These are phyloP conservation scores for Prunella himalayana DNA, from an alignment of 2,113 vertebrate genomes.

Conservation along the genomic window DNA sequence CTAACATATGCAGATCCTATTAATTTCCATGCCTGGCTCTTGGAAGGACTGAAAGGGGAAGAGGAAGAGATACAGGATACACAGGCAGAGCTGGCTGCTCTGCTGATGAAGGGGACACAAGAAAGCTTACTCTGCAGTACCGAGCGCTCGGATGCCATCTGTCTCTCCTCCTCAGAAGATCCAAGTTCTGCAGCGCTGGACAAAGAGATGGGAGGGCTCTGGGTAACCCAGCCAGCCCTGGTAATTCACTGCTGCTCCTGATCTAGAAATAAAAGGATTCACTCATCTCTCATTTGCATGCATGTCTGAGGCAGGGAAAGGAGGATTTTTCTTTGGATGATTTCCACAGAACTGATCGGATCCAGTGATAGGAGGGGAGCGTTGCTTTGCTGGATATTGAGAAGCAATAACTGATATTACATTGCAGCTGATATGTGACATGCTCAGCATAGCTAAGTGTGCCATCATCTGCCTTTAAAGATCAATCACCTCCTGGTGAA, in stretches of 20 bases:
- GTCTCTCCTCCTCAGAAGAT: background rate
- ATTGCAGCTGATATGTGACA: background rate
- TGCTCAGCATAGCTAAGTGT: accelerated
- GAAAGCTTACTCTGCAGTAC: background rate
- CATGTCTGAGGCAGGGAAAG: background rate
- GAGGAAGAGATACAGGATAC: background rate
- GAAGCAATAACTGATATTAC: background rate
- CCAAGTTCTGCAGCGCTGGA: background rate
- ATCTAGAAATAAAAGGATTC: background rate
- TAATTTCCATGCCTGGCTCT: background rate
- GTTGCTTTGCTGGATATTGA: background rate
- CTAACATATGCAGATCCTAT: background rate
- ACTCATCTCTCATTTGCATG: background rate
- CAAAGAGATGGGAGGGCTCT: conserved; percentile 21
- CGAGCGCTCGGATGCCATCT: background rate
- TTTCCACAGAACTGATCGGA: background rate
- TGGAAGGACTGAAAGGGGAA: background rate
- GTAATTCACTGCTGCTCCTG: background rate
- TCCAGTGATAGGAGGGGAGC: background rate
- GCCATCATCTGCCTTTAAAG: background rate
- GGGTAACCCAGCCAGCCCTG: background rate
- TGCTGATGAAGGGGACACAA: background rate
- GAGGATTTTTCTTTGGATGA: background rate
- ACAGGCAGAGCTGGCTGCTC: background rate
- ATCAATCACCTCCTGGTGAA: background rate